These are phyloP conservation scores for Imbricaverruca yamaguchii DNA, from an alignment of 2,888 invertebrate genomes.

Conservation along the genomic window DNA sequence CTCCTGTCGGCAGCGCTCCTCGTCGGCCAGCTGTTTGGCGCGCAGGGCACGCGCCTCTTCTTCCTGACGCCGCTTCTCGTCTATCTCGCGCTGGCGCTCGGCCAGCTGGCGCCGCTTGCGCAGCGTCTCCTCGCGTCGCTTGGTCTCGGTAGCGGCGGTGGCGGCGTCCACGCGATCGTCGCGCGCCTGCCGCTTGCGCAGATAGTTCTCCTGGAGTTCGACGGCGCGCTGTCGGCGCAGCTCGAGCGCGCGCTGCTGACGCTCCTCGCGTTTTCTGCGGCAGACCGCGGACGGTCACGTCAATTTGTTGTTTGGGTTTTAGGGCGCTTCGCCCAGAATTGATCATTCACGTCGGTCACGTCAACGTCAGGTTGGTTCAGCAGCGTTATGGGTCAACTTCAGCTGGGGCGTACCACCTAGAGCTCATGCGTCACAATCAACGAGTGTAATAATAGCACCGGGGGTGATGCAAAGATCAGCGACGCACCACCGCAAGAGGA, in stretches of 20 bases:
- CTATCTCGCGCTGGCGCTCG: conserved; percentile 17
- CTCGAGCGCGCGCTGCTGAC: conserved; percentile 18
- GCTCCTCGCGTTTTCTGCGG: conserved; percentile 11
- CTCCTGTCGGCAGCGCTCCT: conserved; percentile 12
- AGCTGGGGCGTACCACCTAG: no score
- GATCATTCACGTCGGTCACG: no score
- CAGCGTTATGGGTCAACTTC: no score
- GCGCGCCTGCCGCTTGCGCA: neutral
- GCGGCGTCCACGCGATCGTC: conserved; percentile 1
- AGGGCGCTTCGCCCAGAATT: no score
- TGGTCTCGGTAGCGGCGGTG: neutral
- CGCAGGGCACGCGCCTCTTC: conserved; percentile 29
- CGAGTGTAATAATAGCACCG: no score
- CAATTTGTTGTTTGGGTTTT: no score
- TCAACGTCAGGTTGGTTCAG: no score
- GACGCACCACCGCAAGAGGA: no score
- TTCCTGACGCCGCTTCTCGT: conserved; percentile 23
- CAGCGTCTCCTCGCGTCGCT: conserved; percentile 4
- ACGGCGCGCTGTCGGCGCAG: neutral
- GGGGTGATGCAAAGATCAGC: no score
- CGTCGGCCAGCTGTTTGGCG: conserved; percentile 27
- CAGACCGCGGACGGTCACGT: neutral
- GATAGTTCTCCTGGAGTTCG: neutral
- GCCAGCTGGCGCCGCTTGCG: conserved; percentile 13
- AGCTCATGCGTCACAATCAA: no score